Percentiles rank a stretch among this genome's conserved stretches.
phyloP scores from a whole-genome alignment of 2,888 invertebrate genomes.

The Unio delphinus region DNA sequence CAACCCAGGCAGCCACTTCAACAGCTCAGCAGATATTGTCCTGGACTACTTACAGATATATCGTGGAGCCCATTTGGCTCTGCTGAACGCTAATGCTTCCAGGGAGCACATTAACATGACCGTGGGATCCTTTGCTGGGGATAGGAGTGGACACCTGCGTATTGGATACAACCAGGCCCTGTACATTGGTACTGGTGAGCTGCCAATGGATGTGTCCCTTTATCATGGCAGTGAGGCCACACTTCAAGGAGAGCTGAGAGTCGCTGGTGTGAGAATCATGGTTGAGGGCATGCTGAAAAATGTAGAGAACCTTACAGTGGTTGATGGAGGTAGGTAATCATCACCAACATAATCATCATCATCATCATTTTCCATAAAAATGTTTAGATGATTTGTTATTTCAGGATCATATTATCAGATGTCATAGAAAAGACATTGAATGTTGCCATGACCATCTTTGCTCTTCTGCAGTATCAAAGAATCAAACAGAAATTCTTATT shows the following conservation, averaged over 20 bases:
- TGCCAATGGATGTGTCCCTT: constrained; percentile 44
- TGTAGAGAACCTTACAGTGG: constrained; percentile 56
- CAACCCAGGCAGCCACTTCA: constrained; percentile 11
- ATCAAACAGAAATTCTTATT: no score
- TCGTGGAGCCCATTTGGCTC: background rate
- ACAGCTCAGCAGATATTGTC: constrained; percentile 21
- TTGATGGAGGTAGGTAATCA: constrained; percentile 43
- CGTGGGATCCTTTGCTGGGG: constrained; percentile 38
- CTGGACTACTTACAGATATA: constrained; percentile 46
- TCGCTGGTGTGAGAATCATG: constrained; percentile 49
- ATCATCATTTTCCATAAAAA: no score
- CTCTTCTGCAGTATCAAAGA: no score
- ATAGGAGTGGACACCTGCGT: constrained; percentile 46
- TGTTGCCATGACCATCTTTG: no score
- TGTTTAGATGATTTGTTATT: no score
- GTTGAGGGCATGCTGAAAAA: constrained; percentile 50
- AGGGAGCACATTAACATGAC: constrained; percentile 24
- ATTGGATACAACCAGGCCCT: constrained; percentile 53
- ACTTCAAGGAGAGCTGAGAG: constrained; percentile 51
- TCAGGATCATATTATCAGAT: no score
- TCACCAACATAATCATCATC: no score
- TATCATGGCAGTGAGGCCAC: constrained; percentile 47
- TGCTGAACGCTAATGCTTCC: constrained; percentile 3
- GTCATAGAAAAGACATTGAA: no score
- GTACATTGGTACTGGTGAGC: constrained; percentile 41